phyloP scores from a whole-genome alignment of 2,888 invertebrate species.

The Pinctada fucata region DNA sequence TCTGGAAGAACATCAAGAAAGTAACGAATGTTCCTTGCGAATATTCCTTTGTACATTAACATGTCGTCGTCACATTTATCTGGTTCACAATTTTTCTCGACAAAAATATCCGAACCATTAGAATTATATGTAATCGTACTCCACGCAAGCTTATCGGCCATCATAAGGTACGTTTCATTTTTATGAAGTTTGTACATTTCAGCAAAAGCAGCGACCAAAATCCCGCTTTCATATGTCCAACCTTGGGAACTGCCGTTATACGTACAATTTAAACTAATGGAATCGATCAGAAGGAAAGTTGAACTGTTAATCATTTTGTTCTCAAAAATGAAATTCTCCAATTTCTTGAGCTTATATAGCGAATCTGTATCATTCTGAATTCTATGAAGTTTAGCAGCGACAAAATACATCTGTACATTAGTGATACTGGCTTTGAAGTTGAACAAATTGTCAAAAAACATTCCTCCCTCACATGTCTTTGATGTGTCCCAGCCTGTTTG shows the following conservation, averaged over 20 bases:
- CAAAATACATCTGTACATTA: slow-evolving; percentile 52
- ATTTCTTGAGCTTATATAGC: slow-evolving; percentile 41
- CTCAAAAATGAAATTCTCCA: slow-evolving; percentile 49
- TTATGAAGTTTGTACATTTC: slow-evolving; percentile 51
- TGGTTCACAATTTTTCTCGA: slow-evolving; percentile 53
- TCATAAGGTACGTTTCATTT: slow-evolving; percentile 41
- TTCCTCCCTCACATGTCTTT: slow-evolving; percentile 52
- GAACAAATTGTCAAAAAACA: slow-evolving; percentile 56
- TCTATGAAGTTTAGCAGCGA: slow-evolving; percentile 52
- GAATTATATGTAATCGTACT: slow-evolving; percentile 48
- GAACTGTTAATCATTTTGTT: slow-evolving; percentile 52
- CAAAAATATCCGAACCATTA: slow-evolving; percentile 49
- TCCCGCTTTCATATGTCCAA: slow-evolving; percentile 54
- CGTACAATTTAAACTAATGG: slow-evolving; percentile 44
- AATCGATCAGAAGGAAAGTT: slow-evolving; percentile 52
- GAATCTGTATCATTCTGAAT: slow-evolving; percentile 46
- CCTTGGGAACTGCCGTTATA: slow-evolving; percentile 40
- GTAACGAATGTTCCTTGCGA: slow-evolving; percentile 53
- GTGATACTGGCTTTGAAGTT: slow-evolving; percentile 57
- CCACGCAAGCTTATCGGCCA: slow-evolving; percentile 51
- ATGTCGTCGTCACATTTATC: slow-evolving; percentile 52
- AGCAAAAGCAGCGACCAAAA: slow-evolving; percentile 52
- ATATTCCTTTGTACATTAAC: slow-evolving; percentile 60
- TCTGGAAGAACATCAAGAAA: slow-evolving; percentile 51
- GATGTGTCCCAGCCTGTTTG: slow-evolving; percentile 54